Conservation (phyloP, 2,888 invertebrate genomes). For the Aphrophora alni region DNA sequence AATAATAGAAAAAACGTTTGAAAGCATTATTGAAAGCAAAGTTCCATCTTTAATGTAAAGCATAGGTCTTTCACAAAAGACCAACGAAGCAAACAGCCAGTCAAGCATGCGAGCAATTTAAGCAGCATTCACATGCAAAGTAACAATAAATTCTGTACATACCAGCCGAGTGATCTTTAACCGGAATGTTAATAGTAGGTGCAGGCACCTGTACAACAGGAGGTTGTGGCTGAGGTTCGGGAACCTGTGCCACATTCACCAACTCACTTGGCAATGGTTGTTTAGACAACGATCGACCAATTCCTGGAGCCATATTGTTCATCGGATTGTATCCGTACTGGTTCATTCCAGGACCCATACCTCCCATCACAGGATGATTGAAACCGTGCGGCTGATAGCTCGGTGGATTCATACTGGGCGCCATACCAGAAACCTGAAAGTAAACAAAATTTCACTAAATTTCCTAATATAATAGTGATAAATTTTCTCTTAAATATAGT, state of each 20-base stretch:
- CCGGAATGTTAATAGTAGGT: constrained; percentile 19
- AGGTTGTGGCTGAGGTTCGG: constrained; percentile 19
- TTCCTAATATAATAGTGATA: constrained; percentile 22
- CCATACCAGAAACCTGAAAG: constrained; percentile 72
- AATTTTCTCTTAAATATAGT: constrained; percentile 36
- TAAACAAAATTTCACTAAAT: constrained; percentile 45
- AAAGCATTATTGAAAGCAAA: too few species aligned
- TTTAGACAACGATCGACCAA: constrained; percentile 61
- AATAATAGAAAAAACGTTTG: too few species aligned
- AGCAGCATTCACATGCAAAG: constrained; percentile 10
- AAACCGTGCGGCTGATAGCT: constrained; percentile 39
- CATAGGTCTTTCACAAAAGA: neutral
- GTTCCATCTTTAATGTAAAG: neutral
- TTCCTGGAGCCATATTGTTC: constrained; percentile 59
- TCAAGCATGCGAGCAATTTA: neutral
- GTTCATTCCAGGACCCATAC: constrained; percentile 7
- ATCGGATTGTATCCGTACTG: constrained; percentile 45
- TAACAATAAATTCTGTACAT: constrained; percentile 14
- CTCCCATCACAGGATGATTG: constrained; percentile 20
- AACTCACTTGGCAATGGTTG: constrained; percentile 67
- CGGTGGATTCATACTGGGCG: constrained; percentile 64
- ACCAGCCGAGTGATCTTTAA: constrained; percentile 37
- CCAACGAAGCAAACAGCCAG: constrained; percentile 33
- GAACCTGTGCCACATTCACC: constrained; percentile 44
- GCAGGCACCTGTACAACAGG: constrained; percentile 14